Evolutionary conservation across 2,888 invertebrate species (phyloP).

Genomic region (Cenopis cana): DNA sequence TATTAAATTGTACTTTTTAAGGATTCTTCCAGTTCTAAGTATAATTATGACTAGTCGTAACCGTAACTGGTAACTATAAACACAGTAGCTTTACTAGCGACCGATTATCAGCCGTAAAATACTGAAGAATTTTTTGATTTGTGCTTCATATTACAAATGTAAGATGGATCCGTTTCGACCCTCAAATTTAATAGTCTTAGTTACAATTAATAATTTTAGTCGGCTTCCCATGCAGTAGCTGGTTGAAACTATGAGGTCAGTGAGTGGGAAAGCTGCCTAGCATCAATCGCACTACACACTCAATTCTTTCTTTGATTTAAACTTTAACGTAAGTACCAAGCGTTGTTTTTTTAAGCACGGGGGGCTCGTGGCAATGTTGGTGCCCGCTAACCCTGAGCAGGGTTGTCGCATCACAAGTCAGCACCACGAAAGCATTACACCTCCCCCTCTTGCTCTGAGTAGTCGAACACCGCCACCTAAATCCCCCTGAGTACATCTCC

Average conservation of each 20-base stretch:
- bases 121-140: not conserved
- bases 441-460: conserved; percentile 35
- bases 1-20: conserved; percentile 19
- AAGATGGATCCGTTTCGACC: not conserved
- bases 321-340: conserved; percentile 34
- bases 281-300: not conserved
- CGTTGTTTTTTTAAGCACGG: conserved; percentile 26
- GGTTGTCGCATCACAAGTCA: conserved; percentile 36
- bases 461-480: conserved; percentile 40
- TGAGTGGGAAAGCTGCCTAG: not conserved
- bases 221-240: not conserved
- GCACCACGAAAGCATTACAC: conserved; percentile 38
- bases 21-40: not conserved
- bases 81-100: not conserved
- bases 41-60: not conserved
- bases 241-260: not conserved
- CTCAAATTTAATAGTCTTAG: not conserved
- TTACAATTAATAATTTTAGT: not conserved
- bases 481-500: conserved; percentile 42
- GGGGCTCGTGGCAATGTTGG: conserved; percentile 35
- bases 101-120: not conserved
- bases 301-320: not conserved
- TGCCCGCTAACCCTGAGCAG: conserved; percentile 39
- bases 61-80: conserved; percentile 10
- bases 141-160: conserved; percentile 2